These are phyloP conservation scores for Euproctis similis DNA, from an alignment of 2,888 invertebrate genomes.

Conservation along the genomic window DNA sequence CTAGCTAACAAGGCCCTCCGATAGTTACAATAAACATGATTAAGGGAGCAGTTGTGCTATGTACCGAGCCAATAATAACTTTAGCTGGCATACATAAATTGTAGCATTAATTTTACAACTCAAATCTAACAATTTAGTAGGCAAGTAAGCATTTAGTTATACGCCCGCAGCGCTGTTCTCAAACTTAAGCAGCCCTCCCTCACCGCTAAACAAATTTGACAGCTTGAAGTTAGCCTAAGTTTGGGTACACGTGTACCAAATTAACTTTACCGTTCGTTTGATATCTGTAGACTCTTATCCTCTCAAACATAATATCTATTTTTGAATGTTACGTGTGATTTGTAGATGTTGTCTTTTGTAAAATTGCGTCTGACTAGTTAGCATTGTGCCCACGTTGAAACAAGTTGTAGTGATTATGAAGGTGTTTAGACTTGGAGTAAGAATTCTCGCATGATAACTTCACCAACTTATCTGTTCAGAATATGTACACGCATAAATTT, in stretches of 20 bases:
- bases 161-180: slow-evolving; percentile 58
- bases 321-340: slow-evolving; percentile 13
- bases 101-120: slow-evolving; percentile 68
- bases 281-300: slow-evolving; percentile 12
- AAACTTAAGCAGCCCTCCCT: slow-evolving; percentile 64
- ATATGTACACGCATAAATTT: slow-evolving; percentile 11
- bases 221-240: slow-evolving; percentile 70
- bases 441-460: slow-evolving; percentile 31
- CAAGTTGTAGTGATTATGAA: slow-evolving; percentile 69
- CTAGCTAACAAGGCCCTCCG: slow-evolving; percentile 23
- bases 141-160: slow-evolving; percentile 69
- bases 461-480: slow-evolving; percentile 18
- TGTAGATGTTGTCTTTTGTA: slow-evolving; percentile 30
- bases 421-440: slow-evolving; percentile 54
- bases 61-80: slow-evolving; percentile 34
- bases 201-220: slow-evolving; percentile 75
- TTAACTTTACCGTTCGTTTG: slow-evolving; percentile 20
- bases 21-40: slow-evolving; percentile 21
- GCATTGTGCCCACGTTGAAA: slow-evolving; percentile 66
- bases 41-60: slow-evolving; percentile 21
- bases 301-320: slow-evolving; percentile 19
- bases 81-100: slow-evolving; percentile 57
- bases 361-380: slow-evolving; percentile 65
- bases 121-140: slow-evolving; percentile 71
- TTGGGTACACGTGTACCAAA: slow-evolving; percentile 52